Evolutionary conservation across 1,140 invertebrate species (phyloP), one percentile per base, ranked within the genome.

Genomic region (Hyposmocoma kahamanoa): DNA sequence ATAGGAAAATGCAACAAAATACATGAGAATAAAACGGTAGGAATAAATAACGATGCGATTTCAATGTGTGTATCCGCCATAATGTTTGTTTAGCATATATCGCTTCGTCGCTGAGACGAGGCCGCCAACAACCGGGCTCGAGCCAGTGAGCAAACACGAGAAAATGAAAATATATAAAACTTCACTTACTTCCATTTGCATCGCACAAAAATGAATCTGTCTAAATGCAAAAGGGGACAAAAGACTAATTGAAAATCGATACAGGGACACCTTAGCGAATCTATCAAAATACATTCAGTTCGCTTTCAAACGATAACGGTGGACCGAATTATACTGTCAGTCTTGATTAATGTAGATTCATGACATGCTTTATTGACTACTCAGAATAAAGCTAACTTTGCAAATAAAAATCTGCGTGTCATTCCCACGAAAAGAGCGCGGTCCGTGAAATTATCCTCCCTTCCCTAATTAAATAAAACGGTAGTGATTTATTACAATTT

Each of bases 221-320:
- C 71, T 53, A 62, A 72, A 65, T 59, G 62, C 53, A 64, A 75
- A 72, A 62, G 66, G 62, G 73, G 64, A 74, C 71, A 76, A 72
- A 78, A 78, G 70, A 81, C 78, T 80, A 79, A 80, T 82, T 82
- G 72, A 78, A 78, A 82, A 82, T 80, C 74, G 55, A 82, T 78
- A 68, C 56, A 53, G 56, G 70, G 67, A 69, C 64, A 76, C 71
- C 69, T 78, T 78, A 67, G 62, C 63, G 61, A 70, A 72, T 78
- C 72, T 78, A 78, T 77, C 72, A 74, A 77, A 79, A 75, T 59
- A 69, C 59, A 68, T 66, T 62, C 65, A 65, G 61, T 67, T 64
- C 59, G 61, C 58, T 61, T 65, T 67, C 28, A 63, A 62, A 59
- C 67, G 67, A 70, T 70, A 70, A 60, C 64, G 58, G 55, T 21